phyloP scores from a whole-genome alignment of 2,113 vertebrate species.

The Cairina moschata region DNA sequence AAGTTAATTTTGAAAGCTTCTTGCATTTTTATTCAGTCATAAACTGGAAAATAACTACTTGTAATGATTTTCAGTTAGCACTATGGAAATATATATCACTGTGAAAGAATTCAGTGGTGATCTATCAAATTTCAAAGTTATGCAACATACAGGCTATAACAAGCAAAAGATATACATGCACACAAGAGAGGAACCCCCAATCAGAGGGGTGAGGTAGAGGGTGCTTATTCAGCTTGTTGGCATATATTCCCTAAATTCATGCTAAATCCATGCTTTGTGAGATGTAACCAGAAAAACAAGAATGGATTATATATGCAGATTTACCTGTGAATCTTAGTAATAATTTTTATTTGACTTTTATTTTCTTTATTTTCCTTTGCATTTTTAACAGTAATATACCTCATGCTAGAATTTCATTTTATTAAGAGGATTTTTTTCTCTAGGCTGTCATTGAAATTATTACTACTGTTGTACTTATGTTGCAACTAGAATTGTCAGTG shows the following conservation, averaged over 20 bases:
- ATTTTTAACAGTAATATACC: background rate
- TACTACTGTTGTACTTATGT: background rate
- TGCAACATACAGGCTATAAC: background rate
- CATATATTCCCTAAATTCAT: background rate
- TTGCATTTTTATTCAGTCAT: background rate
- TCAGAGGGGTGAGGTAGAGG: background rate
- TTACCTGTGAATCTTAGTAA: background rate
- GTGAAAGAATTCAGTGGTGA: background rate
- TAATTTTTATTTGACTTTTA: background rate
- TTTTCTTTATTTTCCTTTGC: constrained; percentile 33
- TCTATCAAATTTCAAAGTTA: background rate
- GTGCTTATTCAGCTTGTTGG: background rate
- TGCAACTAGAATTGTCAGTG: background rate
- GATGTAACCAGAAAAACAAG: background rate
- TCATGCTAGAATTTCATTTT: background rate
- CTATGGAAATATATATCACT: no score
- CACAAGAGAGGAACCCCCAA: rapidly evolving
- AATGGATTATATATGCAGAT: background rate
- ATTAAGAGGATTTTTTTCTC: background rate
- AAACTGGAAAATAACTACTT: background rate
- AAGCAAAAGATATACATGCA: background rate
- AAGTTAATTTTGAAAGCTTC: background rate
- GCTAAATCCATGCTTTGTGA: background rate
- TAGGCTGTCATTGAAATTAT: background rate
- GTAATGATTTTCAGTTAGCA: background rate